Evolutionary conservation across 2,888 invertebrate genomes (phyloP).

Genomic region (Caenorhabditis sp.): DNA sequence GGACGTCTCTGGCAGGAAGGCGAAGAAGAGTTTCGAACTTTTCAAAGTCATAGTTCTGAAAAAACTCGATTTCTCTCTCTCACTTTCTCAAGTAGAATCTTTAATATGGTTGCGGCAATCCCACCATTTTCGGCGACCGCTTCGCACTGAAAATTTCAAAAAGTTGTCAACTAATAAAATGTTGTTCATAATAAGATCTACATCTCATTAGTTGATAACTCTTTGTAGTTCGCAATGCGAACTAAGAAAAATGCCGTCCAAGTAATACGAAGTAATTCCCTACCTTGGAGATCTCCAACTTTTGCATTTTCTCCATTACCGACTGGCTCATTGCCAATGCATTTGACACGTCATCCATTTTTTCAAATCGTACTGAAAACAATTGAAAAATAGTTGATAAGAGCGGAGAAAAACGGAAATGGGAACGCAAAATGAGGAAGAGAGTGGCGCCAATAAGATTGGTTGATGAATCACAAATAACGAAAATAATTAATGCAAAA

Average conservation of each 20-base stretch:
- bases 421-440: neutral
- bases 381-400: slow-evolving; percentile 18
- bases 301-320: slow-evolving; percentile 54
- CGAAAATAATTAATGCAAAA: neutral
- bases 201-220: too few relatives aligned
- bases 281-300: slow-evolving; percentile 54
- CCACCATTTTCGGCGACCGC: too few relatives aligned
- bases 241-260: too few relatives aligned
- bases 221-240: too few relatives aligned
- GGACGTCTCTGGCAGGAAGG: slow-evolving; percentile 51
- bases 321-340: slow-evolving; percentile 52
- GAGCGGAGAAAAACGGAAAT: slow-evolving; percentile 18
- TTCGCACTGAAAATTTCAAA: too few relatives aligned
- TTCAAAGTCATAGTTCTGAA: slow-evolving; percentile 52
- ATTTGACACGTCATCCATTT: slow-evolving; percentile 53
- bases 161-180: too few relatives aligned
- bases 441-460: neutral
- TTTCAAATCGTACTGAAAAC: slow-evolving; percentile 3
- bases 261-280: neutral
- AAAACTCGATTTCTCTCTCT: neutral
- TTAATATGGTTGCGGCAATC: too few relatives aligned
- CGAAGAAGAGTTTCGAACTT: slow-evolving; percentile 47
- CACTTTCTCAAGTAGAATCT: too few relatives aligned
- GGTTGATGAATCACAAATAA: slow-evolving; percentile 5
- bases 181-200: too few relatives aligned